Evolutionary conservation across 2,113 vertebrate genomes (phyloP), one percentile per base, ranked within the genome.

Genomic region (Argyrosomus japonicus): DNA sequence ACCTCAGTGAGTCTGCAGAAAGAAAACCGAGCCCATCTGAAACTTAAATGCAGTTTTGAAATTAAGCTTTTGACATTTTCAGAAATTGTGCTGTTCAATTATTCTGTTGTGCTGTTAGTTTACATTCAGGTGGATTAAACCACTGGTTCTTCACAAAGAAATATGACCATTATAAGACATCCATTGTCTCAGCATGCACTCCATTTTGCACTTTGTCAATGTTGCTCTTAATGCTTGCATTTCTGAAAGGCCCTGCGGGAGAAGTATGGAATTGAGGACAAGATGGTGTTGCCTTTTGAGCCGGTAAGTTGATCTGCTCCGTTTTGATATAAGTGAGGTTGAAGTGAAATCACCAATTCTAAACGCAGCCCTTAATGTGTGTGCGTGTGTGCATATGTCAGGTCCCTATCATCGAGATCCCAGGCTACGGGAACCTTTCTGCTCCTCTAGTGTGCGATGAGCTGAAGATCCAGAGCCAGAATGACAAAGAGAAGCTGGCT

Each of bases 381-480:
- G 36, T 36, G 36, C 36, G 7, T 71, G 12, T 83, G 13, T 85
- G 62, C 23, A 19, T 14, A 19, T 51, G 3, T 47, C 85, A 99
- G 98, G 93, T 99, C 57, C 97, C 98, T 43, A 93, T 99, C 86
- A 97, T 99, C 86, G 97, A 99, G 56, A 96, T 99, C 77, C 98
- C 98, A 27, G 98, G 95, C n/a, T 97, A 96, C 64, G 98, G 98
- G 71, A 97, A 87, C 85, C 96, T 99, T n/a, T 96, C 97, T 36
- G 98, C 98, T 89, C 96, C 96, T 0, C 73, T 94, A 6, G 12
- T 99, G 64, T 99, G 97, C 81, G 98, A 99, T 2, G 97, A 98
- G 69, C 91, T 99, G 79, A 99, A 99, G 95, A 97, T 99, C 87
- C 97, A 99, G 94, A 99, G 98, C 92, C 98, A 99, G 93, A 99